Evolutionary conservation across 2,797 vertebrate genomes (phyloP).

Genomic region (Cephalopachus bancanus): DNA sequence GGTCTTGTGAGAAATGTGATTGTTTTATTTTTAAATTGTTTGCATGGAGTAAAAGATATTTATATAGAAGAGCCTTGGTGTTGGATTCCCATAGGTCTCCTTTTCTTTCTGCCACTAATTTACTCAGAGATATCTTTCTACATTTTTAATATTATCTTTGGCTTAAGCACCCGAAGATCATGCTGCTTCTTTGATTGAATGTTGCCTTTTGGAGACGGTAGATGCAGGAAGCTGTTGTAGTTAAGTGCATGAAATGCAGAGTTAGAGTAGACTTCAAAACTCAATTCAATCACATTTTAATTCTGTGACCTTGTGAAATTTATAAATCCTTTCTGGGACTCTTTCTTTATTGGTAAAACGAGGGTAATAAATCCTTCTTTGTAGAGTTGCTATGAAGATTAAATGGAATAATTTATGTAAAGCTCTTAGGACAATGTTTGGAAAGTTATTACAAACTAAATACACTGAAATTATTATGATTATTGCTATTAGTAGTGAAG

Average conservation of each 20-base stretch:
- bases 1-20: constrained; percentile 13
- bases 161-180: neutral
- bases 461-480: constrained; percentile 30
- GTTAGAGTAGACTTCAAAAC: constrained; percentile 28
- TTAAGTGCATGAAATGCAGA: neutral
- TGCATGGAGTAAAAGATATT: neutral
- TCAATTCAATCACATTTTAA: neutral
- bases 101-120: neutral
- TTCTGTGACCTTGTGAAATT: neutral
- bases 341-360: constrained; percentile 60
- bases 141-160: constrained; percentile 29
- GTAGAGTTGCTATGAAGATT: neutral
- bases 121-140: neutral
- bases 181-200: neutral
- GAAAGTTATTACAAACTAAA: constrained; percentile 36
- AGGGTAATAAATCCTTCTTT: neutral
- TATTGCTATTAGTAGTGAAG: constrained; percentile 4
- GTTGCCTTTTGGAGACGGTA: neutral
- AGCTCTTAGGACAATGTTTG: constrained; percentile 36
- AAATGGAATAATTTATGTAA: constrained; percentile 50
- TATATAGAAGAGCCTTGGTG: neutral
- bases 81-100: neutral
- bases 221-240: neutral
- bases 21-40: constrained; percentile 52
- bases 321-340: neutral